Conservation (phyloP, 2,797 vertebrate species). For the Leptatherina wallacei region DNA sequence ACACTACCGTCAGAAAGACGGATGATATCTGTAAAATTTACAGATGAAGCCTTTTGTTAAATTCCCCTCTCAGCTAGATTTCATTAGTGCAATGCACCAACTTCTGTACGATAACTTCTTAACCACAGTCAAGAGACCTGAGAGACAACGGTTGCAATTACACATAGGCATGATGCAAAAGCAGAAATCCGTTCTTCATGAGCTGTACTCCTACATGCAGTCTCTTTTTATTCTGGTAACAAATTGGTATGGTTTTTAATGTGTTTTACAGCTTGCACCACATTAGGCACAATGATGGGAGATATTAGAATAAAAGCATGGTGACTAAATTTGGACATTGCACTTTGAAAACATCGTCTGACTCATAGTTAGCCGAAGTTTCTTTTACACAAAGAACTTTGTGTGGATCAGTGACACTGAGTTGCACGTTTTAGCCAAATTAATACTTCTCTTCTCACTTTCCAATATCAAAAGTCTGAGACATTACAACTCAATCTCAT, state of each 20-base stretch:
- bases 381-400: not conserved
- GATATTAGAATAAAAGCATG: not conserved
- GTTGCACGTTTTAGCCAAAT: not conserved
- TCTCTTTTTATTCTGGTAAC: not conserved
- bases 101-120: conserved; percentile 44
- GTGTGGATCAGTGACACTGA: too few species aligned
- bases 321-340: not conserved
- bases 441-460: not conserved
- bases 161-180: conserved; percentile 27
- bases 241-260: not conserved
- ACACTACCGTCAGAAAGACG: conserved; percentile 51
- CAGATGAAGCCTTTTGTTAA: conserved; percentile 32
- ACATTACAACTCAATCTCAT: not conserved
- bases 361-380: not conserved
- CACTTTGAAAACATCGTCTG: not conserved
- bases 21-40: conserved; percentile 44
- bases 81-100: conserved; percentile 49
- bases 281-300: not conserved
- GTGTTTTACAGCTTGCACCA: not conserved
- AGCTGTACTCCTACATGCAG: not conserved
- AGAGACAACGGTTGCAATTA: conserved; percentile 30
- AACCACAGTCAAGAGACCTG: conserved; percentile 20
- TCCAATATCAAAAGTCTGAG: not conserved
- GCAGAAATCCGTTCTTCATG: conserved; percentile 30
- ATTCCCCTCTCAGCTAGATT: conserved; percentile 55